These are phyloP conservation scores for Prosopocoilus inquinatus DNA, from an alignment of 2,888 invertebrate genomes.

Conservation along the genomic window DNA sequence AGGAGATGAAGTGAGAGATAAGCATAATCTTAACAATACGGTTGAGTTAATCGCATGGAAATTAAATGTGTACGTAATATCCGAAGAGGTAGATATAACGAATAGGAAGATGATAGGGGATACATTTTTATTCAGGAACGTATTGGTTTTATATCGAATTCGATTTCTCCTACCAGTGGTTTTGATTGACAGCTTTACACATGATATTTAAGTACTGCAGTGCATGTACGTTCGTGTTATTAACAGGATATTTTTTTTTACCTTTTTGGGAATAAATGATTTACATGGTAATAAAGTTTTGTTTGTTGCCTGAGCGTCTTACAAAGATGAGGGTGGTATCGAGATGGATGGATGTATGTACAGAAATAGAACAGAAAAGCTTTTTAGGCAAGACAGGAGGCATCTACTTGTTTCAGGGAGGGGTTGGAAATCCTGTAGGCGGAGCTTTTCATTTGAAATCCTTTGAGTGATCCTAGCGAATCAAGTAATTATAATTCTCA, in stretches of 20 bases:
- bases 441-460: slow-evolving; percentile 17
- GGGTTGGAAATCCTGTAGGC: slow-evolving; percentile 21
- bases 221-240: too few relatives aligned
- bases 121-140: slow-evolving; percentile 36
- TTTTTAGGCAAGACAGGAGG: background rate
- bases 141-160: slow-evolving; percentile 38
- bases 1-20: too few relatives aligned
- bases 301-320: too few relatives aligned
- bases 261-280: too few relatives aligned
- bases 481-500: slow-evolving; percentile 23
- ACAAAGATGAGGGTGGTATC: too few relatives aligned
- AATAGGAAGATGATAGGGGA: slow-evolving; percentile 42
- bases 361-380: slow-evolving; percentile 7
- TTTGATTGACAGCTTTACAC: slow-evolving; percentile 39
- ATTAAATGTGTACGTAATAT: slow-evolving; percentile 46
- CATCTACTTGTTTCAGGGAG: slow-evolving; percentile 11
- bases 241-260: too few relatives aligned
- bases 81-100: slow-evolving; percentile 36
- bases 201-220: slow-evolving; percentile 22
- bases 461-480: slow-evolving; percentile 25
- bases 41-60: slow-evolving; percentile 45
- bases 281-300: too few relatives aligned
- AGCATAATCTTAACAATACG: background rate
- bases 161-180: slow-evolving; percentile 42
- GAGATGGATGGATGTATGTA: background rate